A percentile compares a stretch with the other conserved stretches of the same genome.
Conservation (phyloP, 2,888 invertebrate species). For the Girardia tigrina region DNA sequence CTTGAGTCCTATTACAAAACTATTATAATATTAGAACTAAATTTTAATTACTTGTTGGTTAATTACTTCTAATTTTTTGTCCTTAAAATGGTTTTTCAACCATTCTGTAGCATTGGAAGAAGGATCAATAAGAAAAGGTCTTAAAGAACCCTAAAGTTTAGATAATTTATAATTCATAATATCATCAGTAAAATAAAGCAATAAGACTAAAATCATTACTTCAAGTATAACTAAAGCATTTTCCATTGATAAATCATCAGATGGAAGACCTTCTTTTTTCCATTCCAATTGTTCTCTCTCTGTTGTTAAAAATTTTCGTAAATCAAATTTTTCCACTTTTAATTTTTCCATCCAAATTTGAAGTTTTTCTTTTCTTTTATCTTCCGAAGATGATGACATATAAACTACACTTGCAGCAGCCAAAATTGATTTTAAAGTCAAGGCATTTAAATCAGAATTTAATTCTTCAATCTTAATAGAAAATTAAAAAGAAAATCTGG, state of each 20-base stretch:
- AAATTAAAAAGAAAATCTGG: no score
- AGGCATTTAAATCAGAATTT: conserved; percentile 56
- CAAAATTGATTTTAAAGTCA: conserved; percentile 60
- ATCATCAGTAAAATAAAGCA: neutral
- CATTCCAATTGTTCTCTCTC: conserved; percentile 69
- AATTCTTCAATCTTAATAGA: conserved; percentile 52
- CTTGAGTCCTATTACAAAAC: conserved; percentile 45
- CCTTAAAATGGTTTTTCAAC: conserved; percentile 62
- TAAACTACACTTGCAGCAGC: conserved; percentile 68
- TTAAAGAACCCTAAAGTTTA: conserved; percentile 52
- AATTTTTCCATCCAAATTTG: conserved; percentile 50
- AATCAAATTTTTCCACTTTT: conserved; percentile 51
- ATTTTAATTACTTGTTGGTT: conserved; percentile 57
- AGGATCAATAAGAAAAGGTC: conserved; percentile 75
- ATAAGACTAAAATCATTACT: conserved; percentile 50
- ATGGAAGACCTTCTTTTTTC: conserved; percentile 70
- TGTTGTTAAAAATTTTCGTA: conserved; percentile 56
- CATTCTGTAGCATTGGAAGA: conserved; percentile 68
- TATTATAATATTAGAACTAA: neutral
- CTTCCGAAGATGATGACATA: conserved; percentile 61
- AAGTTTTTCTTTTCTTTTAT: conserved; percentile 55
- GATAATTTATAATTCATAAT: neutral
- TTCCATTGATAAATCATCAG: conserved; percentile 64
- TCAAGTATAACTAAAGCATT: conserved; percentile 67
- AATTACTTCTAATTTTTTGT: conserved; percentile 61